A percentile compares a stretch with the other conserved stretches of the same genome.
Evolutionary conservation across 53 echinoderm and acorn worm species (phyloP).

Genomic region (Holothuria scabra): DNA sequence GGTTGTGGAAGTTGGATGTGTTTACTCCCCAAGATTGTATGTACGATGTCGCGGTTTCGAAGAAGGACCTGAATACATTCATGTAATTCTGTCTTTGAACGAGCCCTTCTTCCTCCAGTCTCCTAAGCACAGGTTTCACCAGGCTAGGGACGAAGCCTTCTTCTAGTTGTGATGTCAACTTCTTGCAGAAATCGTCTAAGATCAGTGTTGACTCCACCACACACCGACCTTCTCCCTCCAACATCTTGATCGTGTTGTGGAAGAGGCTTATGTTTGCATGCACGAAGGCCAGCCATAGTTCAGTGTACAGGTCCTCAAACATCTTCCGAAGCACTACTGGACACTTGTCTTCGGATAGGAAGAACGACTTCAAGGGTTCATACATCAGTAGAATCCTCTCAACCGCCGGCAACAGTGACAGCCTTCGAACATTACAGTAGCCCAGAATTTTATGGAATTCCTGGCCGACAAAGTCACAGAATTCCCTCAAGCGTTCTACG

Average conservation of each 20-base stretch:
- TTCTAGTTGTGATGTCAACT: neutral
- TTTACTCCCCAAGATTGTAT: neutral
- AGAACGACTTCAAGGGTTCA: neutral
- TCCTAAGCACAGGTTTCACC: neutral
- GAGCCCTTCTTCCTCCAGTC: neutral
- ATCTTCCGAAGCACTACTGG: neutral
- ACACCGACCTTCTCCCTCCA: conserved; percentile 3
- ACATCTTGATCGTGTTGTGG: conserved; percentile 6
- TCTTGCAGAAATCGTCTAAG: neutral
- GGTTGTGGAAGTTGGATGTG: neutral
- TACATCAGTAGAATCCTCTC: conserved; percentile 2
- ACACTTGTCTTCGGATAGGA: conserved; percentile 4
- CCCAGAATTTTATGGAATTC: conserved; percentile 2
- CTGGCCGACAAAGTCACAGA: conserved; percentile 9
- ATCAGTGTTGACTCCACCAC: neutral
- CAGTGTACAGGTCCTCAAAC: conserved; percentile 13
- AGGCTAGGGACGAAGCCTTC: neutral
- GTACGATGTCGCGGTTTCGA: neutral
- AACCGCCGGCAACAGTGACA: neutral
- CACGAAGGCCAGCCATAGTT: conserved; percentile 7
- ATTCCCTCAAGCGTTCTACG: neutral
- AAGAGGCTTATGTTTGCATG: neutral
- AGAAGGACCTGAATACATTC: neutral
- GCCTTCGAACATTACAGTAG: conserved; percentile 14
- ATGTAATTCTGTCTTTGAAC: neutral